phyloP scores from a whole-genome alignment of 2,113 vertebrate species.

The Pangasianodon gigas region DNA sequence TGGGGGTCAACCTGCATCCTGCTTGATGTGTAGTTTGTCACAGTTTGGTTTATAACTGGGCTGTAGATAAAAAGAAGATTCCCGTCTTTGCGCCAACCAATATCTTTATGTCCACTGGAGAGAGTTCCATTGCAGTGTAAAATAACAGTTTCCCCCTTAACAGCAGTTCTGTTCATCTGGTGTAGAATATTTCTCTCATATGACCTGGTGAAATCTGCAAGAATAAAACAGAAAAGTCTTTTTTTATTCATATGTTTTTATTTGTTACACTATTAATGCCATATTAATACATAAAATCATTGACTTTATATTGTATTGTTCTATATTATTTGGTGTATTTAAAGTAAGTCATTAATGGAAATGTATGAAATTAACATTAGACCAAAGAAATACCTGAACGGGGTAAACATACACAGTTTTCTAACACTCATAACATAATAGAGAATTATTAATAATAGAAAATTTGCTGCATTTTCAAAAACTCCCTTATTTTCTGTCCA shows the following conservation, averaged over 20 bases:
- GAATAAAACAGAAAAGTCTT: not conserved
- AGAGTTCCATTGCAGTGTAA: constrained; percentile 7
- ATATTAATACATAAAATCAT: not conserved
- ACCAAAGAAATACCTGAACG: not conserved
- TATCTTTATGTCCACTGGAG: not conserved
- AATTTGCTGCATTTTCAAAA: not conserved
- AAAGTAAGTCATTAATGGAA: not conserved
- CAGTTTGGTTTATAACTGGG: not conserved
- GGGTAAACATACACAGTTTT: not conserved
- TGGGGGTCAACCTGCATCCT: constrained; percentile 26
- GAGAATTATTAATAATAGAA: not conserved
- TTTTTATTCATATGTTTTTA: not conserved
- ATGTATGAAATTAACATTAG: not conserved
- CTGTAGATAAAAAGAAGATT: not conserved
- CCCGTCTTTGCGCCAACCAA: constrained; percentile 15
- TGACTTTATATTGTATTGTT: not conserved
- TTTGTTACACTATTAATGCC: not conserved
- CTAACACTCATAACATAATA: not conserved
- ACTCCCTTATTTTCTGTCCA: not conserved
- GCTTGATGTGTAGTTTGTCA: constrained; percentile 16
- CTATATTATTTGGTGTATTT: not conserved
- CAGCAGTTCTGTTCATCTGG: not conserved
- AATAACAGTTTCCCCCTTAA: constrained; percentile 24
- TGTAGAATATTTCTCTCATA: not conserved
- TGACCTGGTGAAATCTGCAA: not conserved